Base-by-base conservation (phyloP, 2,113 vertebrate species). In the Pollachius pollachius region DNA sequence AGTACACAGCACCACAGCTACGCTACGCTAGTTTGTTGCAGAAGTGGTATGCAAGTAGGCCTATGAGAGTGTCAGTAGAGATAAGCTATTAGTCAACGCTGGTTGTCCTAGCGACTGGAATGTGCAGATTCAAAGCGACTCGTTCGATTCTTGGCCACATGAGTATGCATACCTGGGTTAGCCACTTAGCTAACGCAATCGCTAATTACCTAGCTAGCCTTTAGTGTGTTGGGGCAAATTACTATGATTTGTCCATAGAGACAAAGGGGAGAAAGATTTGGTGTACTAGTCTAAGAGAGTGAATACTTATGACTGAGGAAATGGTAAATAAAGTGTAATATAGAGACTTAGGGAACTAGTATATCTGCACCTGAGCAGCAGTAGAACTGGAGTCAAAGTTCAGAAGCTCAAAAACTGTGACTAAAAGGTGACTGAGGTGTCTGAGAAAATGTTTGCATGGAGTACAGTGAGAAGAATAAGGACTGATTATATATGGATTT, bases 121-220 rank as follows among this genome's bases (percentile, higher is more conserved):
- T 79, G 77, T 71, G 72, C 71, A 67, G 58, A 78, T 70, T 63
- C 64, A 57, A 81, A 85, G 62, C 59, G 58, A 21, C 74, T 71
- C 67, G 72, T 66, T 65, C 67, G 65, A 65, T 71, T 60, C 64
- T 71, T 76, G 70, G 64, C 62, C 56, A n/a, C n/a, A n/a, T n/a
- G n/a, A n/a, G n/a, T n/a, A n/a, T n/a, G n/a, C n/a, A n/a, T n/a
- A n/a, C n/a, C n/a, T 48, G 23, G 34, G 19, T 54, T 62, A 21
- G 34, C 67, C 23, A 72, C 52, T 16, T 67, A 72, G 69, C 58
- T 12, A 48, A 48, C 37, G 18, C 30, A 4, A 8, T 34, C 69
- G 52, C 56, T 48, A 48, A 13, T 9, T 9, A 48, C 8, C 41
- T 9, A 48, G 5, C 41, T 48, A 48, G 41, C 41, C 41, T 48